Conservation (phyloP, 2,113 vertebrate genomes). For the Hiodon tergisus region DNA sequence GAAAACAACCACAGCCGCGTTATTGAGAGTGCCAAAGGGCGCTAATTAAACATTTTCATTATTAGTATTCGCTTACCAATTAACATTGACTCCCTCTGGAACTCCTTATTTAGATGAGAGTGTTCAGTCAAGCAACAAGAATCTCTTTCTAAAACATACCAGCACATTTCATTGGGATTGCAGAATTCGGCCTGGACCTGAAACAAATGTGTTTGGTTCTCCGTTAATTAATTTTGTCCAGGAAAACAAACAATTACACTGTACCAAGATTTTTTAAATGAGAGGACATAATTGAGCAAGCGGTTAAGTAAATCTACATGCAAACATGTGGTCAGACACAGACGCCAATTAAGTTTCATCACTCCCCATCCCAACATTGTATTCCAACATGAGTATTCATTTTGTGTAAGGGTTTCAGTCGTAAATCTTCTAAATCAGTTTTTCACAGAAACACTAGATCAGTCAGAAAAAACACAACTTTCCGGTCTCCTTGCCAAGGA, state of each 20-base stretch:
- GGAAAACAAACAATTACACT: neutral
- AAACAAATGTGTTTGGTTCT: slow-evolving; percentile 23
- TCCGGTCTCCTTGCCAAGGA: too few relatives aligned
- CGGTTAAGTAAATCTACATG: neutral
- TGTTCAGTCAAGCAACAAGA: slow-evolving; percentile 84
- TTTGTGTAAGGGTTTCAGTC: neutral
- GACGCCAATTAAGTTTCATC: neutral
- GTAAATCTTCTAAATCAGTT: too few relatives aligned
- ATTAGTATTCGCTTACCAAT: slow-evolving; percentile 58
- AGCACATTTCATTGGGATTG: slow-evolving; percentile 94
- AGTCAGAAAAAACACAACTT: too few relatives aligned
- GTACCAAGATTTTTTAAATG: neutral
- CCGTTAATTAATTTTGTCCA: neutral
- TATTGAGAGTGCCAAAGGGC: slow-evolving; percentile 14
- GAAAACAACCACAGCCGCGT: neutral
- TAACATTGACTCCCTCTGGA: slow-evolving; percentile 70
- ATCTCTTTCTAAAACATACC: slow-evolving; percentile 94
- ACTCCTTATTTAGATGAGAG: slow-evolving; percentile 78
- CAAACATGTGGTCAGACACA: neutral
- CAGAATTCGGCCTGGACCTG: slow-evolving; percentile 93
- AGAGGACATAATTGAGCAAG: neutral
- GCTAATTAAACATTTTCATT: slow-evolving; percentile 5
- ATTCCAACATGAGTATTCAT: neutral
- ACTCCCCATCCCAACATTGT: neutral
- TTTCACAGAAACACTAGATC: too few relatives aligned